A percentile compares a stretch with the other conserved stretches of the same genome.
Evolutionary conservation across 2,113 vertebrate genomes (phyloP).

Genomic region (Sminthopsis crassicaudata): DNA sequence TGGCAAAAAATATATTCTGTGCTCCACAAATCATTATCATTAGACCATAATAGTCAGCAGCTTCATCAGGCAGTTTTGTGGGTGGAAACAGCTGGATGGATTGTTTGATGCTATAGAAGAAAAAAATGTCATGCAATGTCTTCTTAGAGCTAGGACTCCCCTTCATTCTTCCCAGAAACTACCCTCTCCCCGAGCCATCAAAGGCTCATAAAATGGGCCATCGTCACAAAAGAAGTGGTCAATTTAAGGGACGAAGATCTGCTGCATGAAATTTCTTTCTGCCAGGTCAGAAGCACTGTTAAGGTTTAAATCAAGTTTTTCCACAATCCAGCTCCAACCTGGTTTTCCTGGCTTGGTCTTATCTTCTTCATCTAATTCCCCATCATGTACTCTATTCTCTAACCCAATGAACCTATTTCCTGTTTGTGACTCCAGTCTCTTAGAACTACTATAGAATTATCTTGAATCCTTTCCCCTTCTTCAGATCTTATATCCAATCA

Average conservation of each 20-base stretch:
- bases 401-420: not conserved
- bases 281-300: not conserved
- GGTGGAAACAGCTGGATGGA: constrained; percentile 69
- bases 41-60: constrained; percentile 69
- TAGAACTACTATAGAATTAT: too few species aligned
- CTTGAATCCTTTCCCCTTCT: not conserved
- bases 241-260: not conserved
- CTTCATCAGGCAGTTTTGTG: constrained; percentile 65
- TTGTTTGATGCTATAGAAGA: constrained; percentile 52
- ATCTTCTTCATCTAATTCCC: not conserved
- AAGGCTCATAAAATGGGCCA: not conserved
- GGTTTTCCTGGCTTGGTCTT: not conserved
- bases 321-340: not conserved
- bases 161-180: not conserved
- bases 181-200: not conserved
- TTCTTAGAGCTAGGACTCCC: constrained; percentile 24
- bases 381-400: not conserved
- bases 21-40: constrained; percentile 72
- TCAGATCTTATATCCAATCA: not conserved
- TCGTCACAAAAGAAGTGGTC: not conserved
- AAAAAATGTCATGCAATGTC: constrained; percentile 18
- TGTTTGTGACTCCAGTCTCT: not conserved
- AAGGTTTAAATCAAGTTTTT: not conserved
- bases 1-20: constrained; percentile 68
- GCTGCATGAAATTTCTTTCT: not conserved